phyloP scores from a whole-genome alignment of 2,113 vertebrate species.

The Caloenas nicobarica region DNA sequence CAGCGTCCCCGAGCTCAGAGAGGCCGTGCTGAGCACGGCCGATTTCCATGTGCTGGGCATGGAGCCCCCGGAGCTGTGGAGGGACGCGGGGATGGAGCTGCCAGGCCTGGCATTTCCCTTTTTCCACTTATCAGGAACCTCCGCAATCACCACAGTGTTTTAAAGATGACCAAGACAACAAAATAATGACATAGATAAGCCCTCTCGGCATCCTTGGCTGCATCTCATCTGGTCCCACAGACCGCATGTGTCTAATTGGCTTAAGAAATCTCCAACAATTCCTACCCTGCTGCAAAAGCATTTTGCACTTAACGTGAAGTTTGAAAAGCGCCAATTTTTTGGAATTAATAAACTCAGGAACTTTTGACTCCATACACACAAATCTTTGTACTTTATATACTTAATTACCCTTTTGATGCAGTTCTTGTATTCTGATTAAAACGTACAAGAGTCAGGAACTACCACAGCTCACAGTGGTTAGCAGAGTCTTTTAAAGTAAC shows the following conservation, averaged over 20 bases:
- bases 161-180: background rate
- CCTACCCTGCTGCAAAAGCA: background rate
- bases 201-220: background rate
- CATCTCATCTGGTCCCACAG: background rate
- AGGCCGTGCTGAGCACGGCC: too few species aligned
- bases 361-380: background rate
- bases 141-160: background rate
- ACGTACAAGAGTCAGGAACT: background rate
- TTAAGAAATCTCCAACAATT: background rate
- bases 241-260: background rate
- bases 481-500: background rate
- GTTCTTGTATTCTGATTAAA: background rate
- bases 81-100: too few species aligned
- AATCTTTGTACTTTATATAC: background rate
- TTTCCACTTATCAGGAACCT: background rate
- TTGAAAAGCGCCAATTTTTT: background rate
- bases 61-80: too few species aligned
- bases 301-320: background rate
- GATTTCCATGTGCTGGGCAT: too few species aligned
- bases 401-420: background rate
- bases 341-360: background rate
- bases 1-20: too few species aligned
- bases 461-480: background rate
- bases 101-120: background rate
- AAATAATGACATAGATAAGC: background rate